Evolutionary conservation across 2,888 invertebrate species (phyloP).

Genomic region (Melipona beecheii): DNA sequence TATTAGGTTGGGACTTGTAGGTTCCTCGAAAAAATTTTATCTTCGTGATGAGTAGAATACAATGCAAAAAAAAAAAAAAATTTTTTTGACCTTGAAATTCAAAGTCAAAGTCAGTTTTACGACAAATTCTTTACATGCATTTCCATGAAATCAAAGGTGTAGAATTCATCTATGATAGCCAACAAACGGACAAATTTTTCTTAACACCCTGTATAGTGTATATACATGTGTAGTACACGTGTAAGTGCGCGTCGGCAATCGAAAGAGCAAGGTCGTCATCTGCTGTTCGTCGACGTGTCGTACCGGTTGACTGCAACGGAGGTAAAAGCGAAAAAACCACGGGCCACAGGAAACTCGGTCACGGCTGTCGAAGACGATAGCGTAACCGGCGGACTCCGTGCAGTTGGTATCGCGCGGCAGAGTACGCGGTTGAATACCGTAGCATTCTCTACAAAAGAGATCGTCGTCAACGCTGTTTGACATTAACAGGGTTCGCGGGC

Average conservation of each 20-base stretch:
- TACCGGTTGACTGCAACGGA: constrained; percentile 16
- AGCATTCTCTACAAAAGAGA: constrained; percentile 5
- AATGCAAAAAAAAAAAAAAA: no score
- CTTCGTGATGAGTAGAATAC: no score
- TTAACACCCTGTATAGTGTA: no score
- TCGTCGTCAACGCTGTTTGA: neutral
- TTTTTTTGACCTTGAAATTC: no score
- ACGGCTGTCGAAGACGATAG: constrained; percentile 35
- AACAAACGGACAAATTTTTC: no score
- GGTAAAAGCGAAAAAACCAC: constrained; percentile 21
- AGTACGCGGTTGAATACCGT: constrained; percentile 15
- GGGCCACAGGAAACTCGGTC: constrained; percentile 40
- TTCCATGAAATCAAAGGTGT: no score
- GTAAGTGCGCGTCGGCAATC: neutral
- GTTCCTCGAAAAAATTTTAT: no score
- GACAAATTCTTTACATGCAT: no score
- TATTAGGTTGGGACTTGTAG: no score
- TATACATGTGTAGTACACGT: no score
- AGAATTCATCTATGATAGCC: no score
- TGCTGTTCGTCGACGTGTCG: neutral
- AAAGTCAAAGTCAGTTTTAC: no score
- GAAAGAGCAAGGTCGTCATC: constrained; percentile 24
- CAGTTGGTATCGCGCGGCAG: constrained; percentile 29
- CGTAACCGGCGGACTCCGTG: neutral
- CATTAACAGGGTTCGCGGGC: constrained; percentile 33